Evolutionary conservation across 2,113 vertebrate species (phyloP).

Genomic region (Sialia sialis): DNA sequence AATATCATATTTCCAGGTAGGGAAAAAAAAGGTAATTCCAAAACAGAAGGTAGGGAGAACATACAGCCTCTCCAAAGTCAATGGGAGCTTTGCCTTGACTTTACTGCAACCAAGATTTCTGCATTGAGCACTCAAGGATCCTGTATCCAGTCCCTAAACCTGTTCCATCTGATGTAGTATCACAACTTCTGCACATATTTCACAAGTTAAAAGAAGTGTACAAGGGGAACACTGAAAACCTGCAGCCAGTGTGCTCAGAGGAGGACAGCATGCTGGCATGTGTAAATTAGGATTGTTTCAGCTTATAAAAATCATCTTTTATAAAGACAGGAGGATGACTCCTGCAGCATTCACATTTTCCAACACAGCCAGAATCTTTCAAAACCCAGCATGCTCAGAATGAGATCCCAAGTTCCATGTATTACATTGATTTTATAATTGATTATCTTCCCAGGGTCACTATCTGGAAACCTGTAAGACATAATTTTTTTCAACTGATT

Average conservation of each 20-base stretch:
- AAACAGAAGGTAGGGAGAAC: background rate
- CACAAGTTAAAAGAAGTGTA: background rate
- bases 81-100: background rate
- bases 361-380: slow-evolving; percentile 6
- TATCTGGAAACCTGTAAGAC: slow-evolving; percentile 50
- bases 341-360: background rate
- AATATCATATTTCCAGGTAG: background rate
- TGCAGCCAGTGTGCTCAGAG: background rate
- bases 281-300: background rate
- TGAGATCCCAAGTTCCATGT: slow-evolving; percentile 28
- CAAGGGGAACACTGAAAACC: background rate
- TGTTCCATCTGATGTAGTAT: background rate
- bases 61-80: background rate
- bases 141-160: background rate
- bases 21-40: background rate
- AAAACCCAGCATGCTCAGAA: slow-evolving; percentile 2
- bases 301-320: background rate
- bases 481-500: slow-evolving; percentile 58
- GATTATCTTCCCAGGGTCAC: slow-evolving; percentile 49
- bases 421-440: slow-evolving; percentile 65
- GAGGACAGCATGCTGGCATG: rapidly evolving
- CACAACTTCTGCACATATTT: background rate
- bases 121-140: background rate
- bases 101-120: background rate
- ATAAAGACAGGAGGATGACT: background rate